Conservation (phyloP, 2,113 vertebrate species). For the Tragulus kanchil region DNA sequence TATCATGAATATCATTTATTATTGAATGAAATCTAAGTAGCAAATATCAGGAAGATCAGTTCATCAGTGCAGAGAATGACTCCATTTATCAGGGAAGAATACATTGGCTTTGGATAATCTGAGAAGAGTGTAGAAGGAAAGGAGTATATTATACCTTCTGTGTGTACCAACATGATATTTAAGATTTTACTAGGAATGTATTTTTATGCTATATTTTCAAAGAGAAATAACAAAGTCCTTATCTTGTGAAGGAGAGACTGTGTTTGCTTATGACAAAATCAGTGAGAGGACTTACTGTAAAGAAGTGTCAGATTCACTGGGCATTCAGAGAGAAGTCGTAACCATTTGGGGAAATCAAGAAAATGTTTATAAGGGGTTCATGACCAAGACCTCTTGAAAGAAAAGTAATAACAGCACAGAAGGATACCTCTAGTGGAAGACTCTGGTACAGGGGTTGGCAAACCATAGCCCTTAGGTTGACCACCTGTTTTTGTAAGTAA, state of each 20-base stretch:
- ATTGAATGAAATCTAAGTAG: neutral
- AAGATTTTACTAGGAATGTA: neutral
- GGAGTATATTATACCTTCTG: neutral
- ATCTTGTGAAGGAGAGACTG: neutral
- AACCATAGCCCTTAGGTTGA: neutral
- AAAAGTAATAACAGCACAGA: slow-evolving; percentile 13
- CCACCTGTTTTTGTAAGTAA: slow-evolving; percentile 3
- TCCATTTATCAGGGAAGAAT: neutral
- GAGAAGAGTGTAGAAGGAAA: neutral
- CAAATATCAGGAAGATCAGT: slow-evolving; percentile 7
- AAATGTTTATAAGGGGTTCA: neutral
- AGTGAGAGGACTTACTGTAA: neutral
- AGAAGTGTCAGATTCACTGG: neutral
- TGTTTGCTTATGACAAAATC: neutral
- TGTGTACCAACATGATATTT: neutral
- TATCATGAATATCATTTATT: neutral
- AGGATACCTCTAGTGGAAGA: neutral
- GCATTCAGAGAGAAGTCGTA: neutral
- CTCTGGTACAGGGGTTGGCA: neutral
- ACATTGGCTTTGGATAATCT: neutral
- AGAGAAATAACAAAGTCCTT: neutral
- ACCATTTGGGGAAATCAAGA: slow-evolving; percentile 28
- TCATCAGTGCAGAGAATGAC: neutral
- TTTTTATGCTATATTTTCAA: slow-evolving; percentile 29
- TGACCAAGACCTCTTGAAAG: neutral